These are phyloP conservation scores for Drosophila silvestris DNA, from an alignment of 2,888 invertebrate genomes.

Conservation along the genomic window DNA sequence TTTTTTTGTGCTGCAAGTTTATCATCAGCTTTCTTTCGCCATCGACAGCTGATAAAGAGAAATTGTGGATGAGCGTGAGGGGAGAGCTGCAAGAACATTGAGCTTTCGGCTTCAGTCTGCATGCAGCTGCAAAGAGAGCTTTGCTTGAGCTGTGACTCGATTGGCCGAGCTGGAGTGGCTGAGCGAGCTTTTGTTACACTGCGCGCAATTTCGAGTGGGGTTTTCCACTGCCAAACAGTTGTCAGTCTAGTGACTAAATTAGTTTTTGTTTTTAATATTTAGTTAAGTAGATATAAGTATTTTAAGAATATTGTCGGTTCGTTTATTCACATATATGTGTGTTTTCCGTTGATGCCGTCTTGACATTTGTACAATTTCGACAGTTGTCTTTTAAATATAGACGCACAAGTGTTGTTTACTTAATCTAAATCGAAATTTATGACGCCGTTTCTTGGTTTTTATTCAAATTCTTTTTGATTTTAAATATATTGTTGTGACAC, in stretches of 20 bases:
- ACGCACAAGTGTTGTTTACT: conserved; percentile 68
- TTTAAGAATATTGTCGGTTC: conserved; percentile 19
- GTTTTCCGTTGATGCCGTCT: conserved; percentile 32
- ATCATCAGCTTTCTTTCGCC: conserved; percentile 35
- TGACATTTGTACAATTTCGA: conserved; percentile 49
- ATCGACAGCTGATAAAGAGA: conserved; percentile 45
- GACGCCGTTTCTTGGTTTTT: conserved; percentile 33
- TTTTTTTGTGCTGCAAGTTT: conserved; percentile 29
- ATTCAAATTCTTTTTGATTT: conserved; percentile 42
- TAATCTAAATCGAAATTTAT: conserved; percentile 70
- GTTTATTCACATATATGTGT: conserved; percentile 8
- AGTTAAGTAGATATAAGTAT: conserved; percentile 36
- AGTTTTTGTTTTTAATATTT: not conserved
- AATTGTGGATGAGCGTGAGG: conserved; percentile 1
- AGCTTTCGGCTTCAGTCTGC: conserved; percentile 29
- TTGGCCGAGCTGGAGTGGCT: not conserved
- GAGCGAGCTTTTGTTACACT: conserved; percentile 51
- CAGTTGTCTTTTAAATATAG: conserved; percentile 57
- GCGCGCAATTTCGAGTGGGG: conserved; percentile 17
- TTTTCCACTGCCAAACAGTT: conserved; percentile 9
- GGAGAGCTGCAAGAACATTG: conserved; percentile 6
- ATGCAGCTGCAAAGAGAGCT: conserved; percentile 41
- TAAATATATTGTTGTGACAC: conserved; percentile 58
- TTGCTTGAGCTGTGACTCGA: conserved; percentile 11
- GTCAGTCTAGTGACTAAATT: conserved; percentile 19